Evolutionary conservation across 1,140 invertebrate genomes (phyloP).

Genomic region (Leucophenga varia): DNA sequence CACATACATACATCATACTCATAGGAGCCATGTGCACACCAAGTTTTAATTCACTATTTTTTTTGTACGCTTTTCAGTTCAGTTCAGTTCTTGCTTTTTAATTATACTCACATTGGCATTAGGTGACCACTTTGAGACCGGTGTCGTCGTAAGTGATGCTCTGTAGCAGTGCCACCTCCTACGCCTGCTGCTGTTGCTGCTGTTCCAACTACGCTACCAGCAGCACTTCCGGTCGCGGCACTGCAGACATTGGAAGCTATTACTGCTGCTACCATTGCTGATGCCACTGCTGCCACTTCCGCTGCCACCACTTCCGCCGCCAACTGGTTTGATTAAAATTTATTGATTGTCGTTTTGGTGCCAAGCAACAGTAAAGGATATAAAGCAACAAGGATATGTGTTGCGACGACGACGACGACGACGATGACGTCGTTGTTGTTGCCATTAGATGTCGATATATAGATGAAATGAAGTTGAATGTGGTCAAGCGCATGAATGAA

Average conservation of each 20-base stretch:
- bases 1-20: no score
- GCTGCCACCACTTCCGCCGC: conserved; percentile 44
- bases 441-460: neutral
- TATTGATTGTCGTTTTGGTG: conserved; percentile 32
- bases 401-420: no score
- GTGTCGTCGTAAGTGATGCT: conserved; percentile 28
- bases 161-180: neutral
- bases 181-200: conserved; percentile 24
- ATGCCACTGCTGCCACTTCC: conserved; percentile 5
- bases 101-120: conserved; percentile 51
- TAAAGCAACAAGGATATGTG: neutral
- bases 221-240: conserved; percentile 28
- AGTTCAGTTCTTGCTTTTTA: neutral
- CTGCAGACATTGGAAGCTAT: conserved; percentile 35
- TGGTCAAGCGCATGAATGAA: neutral
- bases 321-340: conserved; percentile 51
- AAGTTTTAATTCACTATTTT: no score
- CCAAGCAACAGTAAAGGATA: neutral
- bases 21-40: no score
- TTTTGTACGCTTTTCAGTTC: no score
- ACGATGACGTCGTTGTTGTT: neutral
- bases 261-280: conserved; percentile 31
- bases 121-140: conserved; percentile 49
- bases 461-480: conserved; percentile 5
- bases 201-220: conserved; percentile 34